Percentiles rank a stretch among this genome's conserved stretches.
phyloP scores from a whole-genome alignment of 2,888 invertebrate genomes.

The Protophormia terraenovae region DNA sequence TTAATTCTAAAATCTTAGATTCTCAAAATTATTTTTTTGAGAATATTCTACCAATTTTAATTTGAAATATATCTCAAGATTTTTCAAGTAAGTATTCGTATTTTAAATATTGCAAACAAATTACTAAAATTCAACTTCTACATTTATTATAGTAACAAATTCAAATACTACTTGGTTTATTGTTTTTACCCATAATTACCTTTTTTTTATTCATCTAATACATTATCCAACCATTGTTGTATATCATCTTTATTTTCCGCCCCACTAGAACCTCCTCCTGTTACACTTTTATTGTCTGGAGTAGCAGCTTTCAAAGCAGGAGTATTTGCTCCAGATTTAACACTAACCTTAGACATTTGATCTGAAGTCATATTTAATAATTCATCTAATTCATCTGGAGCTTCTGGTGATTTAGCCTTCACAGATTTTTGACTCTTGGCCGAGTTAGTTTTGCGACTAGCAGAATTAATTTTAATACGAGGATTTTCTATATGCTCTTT shows the following conservation, averaged over 20 bases:
- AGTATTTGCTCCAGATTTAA: conserved; percentile 41
- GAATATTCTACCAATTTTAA: no score
- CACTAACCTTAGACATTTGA: conserved; percentile 66
- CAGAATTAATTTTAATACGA: conserved; percentile 66
- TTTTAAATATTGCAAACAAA: neutral
- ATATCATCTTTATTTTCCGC: conserved; percentile 75
- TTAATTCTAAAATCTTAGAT: no score
- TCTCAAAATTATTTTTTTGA: no score
- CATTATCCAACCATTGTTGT: conserved; percentile 80
- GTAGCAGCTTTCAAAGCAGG: conserved; percentile 52
- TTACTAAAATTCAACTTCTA: neutral
- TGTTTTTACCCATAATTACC: neutral
- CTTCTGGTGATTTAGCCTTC: conserved; percentile 25
- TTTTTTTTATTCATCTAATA: conserved; percentile 75
- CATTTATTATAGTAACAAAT: conserved; percentile 19
- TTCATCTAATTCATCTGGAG: conserved; percentile 77
- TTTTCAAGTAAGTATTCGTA: neutral
- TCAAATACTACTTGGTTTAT: neutral
- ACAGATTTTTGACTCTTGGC: conserved; percentile 61
- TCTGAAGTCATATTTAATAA: conserved; percentile 74
- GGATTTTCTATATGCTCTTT: conserved; percentile 72
- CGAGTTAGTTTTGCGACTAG: conserved; percentile 65
- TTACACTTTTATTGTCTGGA: conserved; percentile 29
- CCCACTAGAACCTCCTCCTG: neutral
- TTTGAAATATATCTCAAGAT: no score